Percentiles rank a stretch among this genome's conserved stretches.
Conservation (phyloP, 2,113 vertebrate species). For the Ursus arctos region DNA sequence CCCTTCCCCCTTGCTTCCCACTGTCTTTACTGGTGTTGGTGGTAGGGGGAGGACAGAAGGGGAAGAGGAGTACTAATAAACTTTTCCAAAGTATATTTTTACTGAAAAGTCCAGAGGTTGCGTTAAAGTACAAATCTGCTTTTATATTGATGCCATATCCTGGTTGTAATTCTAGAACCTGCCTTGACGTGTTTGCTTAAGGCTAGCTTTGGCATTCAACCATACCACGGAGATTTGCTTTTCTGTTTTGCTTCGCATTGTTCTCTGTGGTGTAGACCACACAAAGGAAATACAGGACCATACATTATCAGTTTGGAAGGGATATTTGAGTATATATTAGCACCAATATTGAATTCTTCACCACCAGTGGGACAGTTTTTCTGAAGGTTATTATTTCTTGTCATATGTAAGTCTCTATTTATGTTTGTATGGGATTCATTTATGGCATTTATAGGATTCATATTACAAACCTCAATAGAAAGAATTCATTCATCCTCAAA, state of each 20-base stretch:
- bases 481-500: background rate
- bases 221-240: background rate
- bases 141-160: background rate
- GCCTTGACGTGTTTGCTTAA: background rate
- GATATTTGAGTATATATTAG: background rate
- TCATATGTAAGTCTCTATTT: background rate
- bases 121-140: background rate
- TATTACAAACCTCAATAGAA: background rate
- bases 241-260: background rate
- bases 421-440: background rate
- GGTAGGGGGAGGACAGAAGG: background rate
- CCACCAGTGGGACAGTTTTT: background rate
- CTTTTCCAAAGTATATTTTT: slow-evolving; percentile 43
- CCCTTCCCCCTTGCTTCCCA: background rate
- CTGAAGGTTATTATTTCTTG: slow-evolving; percentile 12
- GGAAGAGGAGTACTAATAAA: slow-evolving; percentile 42
- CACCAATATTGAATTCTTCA: slow-evolving; percentile 38
- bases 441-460: background rate
- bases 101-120: background rate
- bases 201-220: background rate
- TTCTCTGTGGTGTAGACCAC: background rate
- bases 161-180: slow-evolving; percentile 27
- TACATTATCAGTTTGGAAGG: background rate
- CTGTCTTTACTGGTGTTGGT: background rate
- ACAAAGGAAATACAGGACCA: background rate